These are phyloP conservation scores for Coluber constrictor DNA, from an alignment of 2,797 vertebrate species.

Conservation along the genomic window DNA sequence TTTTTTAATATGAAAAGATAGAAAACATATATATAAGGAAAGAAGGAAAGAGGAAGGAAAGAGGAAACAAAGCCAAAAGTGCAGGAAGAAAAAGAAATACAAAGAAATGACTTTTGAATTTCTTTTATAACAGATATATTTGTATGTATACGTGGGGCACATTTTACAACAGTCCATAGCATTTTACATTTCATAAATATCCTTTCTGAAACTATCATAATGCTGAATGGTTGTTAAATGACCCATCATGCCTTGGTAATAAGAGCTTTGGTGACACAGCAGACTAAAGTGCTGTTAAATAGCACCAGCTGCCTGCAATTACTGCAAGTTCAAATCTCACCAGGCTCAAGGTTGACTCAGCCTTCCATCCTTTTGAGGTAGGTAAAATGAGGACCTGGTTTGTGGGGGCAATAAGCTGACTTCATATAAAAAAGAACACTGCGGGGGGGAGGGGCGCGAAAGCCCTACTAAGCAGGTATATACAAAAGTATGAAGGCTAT, in stretches of 20 bases:
- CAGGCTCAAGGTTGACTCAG: too few relatives aligned
- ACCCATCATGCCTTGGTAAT: background rate
- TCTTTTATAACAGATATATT: background rate
- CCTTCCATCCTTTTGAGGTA: too few relatives aligned
- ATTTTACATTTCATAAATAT: background rate
- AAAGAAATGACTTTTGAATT: background rate
- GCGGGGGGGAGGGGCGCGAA: too few relatives aligned
- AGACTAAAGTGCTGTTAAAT: too few relatives aligned
- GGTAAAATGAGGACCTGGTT: too few relatives aligned
- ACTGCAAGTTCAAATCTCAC: too few relatives aligned
- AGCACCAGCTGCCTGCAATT: too few relatives aligned
- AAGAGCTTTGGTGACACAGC: too few relatives aligned
- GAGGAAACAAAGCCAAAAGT: background rate
- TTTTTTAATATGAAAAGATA: background rate
- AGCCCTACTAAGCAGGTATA: too few relatives aligned
- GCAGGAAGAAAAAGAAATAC: background rate
- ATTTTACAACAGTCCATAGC: background rate
- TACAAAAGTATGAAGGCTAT: too few relatives aligned
- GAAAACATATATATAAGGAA: background rate
- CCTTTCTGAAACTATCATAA: background rate
- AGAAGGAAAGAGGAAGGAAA: background rate
- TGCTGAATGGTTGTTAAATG: background rate
- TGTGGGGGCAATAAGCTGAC: too few relatives aligned
- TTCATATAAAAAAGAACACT: too few relatives aligned
- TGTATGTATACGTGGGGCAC: background rate